A percentile compares a stretch with the other conserved stretches of the same genome.
Evolutionary conservation across 2,888 invertebrate species (phyloP).

Genomic region (Laspeyria flexula): DNA sequence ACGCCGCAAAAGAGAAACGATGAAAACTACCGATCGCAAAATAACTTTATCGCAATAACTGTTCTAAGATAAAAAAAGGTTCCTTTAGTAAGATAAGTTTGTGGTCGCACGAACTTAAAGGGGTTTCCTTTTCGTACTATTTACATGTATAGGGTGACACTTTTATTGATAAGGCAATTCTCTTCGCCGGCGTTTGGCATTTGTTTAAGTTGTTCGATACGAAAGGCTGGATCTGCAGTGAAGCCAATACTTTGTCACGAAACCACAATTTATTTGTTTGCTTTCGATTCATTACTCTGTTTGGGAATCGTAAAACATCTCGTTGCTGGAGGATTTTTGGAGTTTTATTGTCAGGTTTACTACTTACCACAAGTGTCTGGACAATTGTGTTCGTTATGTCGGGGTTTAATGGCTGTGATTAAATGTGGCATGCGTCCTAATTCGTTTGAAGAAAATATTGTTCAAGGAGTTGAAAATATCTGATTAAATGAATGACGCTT

Average conservation of each 20-base stretch:
- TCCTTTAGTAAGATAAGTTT: conserved; percentile 13
- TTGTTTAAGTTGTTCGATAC: conserved; percentile 49
- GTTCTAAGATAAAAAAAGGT: conserved; percentile 21
- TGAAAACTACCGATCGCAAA: conserved; percentile 6
- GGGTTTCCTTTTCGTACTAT: conserved; percentile 27
- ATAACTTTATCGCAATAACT: conserved; percentile 7
- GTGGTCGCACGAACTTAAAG: conserved; percentile 26
- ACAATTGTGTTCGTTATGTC: conserved; percentile 23
- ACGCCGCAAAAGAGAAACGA: conserved; percentile 1
- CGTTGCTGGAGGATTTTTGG: conserved; percentile 53
- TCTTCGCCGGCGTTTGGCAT: conserved; percentile 39
- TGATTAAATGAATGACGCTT: not conserved
- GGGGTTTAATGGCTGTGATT: conserved; percentile 26
- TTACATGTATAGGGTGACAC: conserved; percentile 39
- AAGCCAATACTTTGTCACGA: conserved; percentile 58
- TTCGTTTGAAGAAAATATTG: not conserved
- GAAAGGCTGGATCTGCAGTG: conserved; percentile 30
- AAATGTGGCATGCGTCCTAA: not conserved
- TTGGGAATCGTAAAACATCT: conserved; percentile 53
- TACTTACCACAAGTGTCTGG: conserved; percentile 30
- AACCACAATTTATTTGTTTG: conserved; percentile 68
- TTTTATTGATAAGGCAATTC: conserved; percentile 47
- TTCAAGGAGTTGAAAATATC: too few species aligned
- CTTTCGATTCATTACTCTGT: conserved; percentile 65
- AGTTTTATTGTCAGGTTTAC: conserved; percentile 63